Evolutionary conservation across 2,888 invertebrate genomes (phyloP), one percentile per base, ranked within the genome.

Genomic region (Callosobruchus maculatus): DNA sequence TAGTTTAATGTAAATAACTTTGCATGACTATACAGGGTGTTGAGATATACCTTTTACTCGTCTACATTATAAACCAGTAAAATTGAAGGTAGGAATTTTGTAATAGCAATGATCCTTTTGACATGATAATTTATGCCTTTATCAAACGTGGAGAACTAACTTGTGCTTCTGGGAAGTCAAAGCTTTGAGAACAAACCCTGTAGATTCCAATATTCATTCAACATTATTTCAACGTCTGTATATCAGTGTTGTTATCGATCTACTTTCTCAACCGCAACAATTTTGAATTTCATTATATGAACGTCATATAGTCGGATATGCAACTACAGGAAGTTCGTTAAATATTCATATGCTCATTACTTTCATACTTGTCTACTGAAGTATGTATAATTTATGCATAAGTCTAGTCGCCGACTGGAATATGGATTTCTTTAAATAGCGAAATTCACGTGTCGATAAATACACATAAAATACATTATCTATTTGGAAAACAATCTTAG

Each of bases 401-500:
- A 49, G 3, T 5, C 30, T 9, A 30, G n/a, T 2, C 49, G 49
- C 18, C 49, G 49, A 49, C 49, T 49, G 49, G 1, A 49, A 49
- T 49, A 49, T 49, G 18, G 49, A 49, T 49, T 49, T 49, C 49
- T 49, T 49, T 49, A 49, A 49, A 49, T 18, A 49, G 49, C 9
- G 1, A 49, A 49, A 49, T 49, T 49, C 13, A 26, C 26, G 26
- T 7, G 26, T 26, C 26, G 26, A 68, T 68, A 22, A 68, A 7
- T 21, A n/a, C 22, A 68, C 9, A 68, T 0, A n/a, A n/a, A 3
- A 9, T n/a, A n/a, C 0, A n/a, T 2, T 9, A 9, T 7, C 20
- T 68, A 68, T 68, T 22, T 21, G 21, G 68, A 83, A 76, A 85
- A 83, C 20, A 83, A 71, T 76, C 78, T 80, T 26, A 86, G 74